phyloP scores from a whole-genome alignment of 2,113 vertebrate genomes.

The Chamaea fasciata region DNA sequence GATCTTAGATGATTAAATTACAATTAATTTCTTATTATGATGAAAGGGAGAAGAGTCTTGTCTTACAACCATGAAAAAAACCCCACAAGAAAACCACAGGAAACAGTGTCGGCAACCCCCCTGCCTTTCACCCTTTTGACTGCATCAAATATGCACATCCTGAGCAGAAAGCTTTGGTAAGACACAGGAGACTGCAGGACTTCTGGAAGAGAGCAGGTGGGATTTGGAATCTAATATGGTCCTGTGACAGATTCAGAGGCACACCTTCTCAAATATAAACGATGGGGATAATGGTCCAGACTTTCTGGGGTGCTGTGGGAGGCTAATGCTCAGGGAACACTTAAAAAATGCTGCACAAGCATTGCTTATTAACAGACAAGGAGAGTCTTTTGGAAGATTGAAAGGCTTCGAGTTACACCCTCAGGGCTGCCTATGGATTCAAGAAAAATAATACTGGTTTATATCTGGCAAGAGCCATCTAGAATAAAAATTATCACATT shows the following conservation, averaged over 20 bases:
- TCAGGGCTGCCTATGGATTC: not conserved
- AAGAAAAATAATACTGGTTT: not conserved
- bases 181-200: not conserved
- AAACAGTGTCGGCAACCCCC: not conserved
- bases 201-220: not conserved
- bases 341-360: not conserved
- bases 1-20: not conserved
- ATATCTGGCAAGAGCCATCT: not conserved
- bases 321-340: not conserved
- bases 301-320: not conserved
- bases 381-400: not conserved
- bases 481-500: not conserved
- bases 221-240: not conserved
- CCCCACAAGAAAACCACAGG: not conserved
- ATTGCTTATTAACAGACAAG: not conserved
- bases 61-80: not conserved
- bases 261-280: not conserved
- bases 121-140: not conserved
- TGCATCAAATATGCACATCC: not conserved
- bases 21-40: not conserved
- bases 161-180: not conserved
- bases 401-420: not conserved
- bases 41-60: not conserved
- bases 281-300: not conserved
- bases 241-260: not conserved